Base-by-base conservation (phyloP, 2,797 vertebrate genomes). In the Lutjanus campechanus region DNA sequence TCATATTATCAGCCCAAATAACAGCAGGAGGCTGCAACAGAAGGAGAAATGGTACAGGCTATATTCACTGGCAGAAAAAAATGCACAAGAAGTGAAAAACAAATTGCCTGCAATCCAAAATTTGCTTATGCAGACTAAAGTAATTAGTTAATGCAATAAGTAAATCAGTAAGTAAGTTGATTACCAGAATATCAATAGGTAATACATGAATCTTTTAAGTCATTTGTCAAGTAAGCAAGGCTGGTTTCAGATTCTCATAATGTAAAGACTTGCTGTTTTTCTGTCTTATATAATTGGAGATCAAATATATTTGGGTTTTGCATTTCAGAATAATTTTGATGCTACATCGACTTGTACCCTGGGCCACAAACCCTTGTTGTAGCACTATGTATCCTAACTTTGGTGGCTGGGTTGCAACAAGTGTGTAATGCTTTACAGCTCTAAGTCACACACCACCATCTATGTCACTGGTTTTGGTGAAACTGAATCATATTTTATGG, bases 1-100 rank as follows among this genome's bases (percentile, higher is more conserved):
- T 76, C 15, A 61, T 53, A 58, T 73, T 81, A 83, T 55, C 79
- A 69, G 56, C 25, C 58, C 36, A 22, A 75, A 75, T 36, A 73
- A 82, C 50, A 83, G 54, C 47, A 69, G 41, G 41, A 76, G 47
- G 25, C 29, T 10, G 19, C 20, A 36, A 58, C 25, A 56, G 55
- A 58, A 25, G 25, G 58, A 68, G 17, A 15, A 46, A 10, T 1
- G 19, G 16, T 11, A 60, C 12, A 62, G 44, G 44, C 8, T 62
- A n/a, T 65, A 36, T 47, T 8, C 54, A 29, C 8, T 13, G 29
- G 3, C 29, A 22, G 43, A 59, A 43, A 62, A 41, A 53, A 46
- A 2, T 2, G 20, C n/a, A 53, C 11, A 54, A 20, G 4, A 55
- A 29, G 22, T 5, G 10, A 25, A 41, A 74, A 44, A 63, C 1